Percentiles rank a stretch among this genome's conserved stretches.
Evolutionary conservation across 2,888 invertebrate species (phyloP).

Genomic region (Campoplex capitator): DNA sequence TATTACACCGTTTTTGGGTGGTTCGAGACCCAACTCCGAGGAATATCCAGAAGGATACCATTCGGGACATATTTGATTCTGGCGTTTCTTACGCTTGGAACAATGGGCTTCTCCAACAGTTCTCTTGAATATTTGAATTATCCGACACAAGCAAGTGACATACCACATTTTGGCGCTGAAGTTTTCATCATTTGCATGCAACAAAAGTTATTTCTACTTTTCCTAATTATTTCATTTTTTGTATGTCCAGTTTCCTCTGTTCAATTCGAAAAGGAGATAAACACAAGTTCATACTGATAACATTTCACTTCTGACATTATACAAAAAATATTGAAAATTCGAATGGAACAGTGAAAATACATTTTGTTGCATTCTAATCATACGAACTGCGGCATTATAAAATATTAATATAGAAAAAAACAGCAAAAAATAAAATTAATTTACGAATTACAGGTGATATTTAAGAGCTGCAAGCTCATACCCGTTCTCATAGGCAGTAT

Average conservation of each 20-base stretch:
- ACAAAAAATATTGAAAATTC: background rate
- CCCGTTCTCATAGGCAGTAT: slow-evolving; percentile 98
- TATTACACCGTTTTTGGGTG: slow-evolving; percentile 93
- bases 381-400: background rate
- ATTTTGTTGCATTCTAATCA: slow-evolving; percentile 1
- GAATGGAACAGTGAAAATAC: background rate
- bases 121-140: slow-evolving; percentile 98
- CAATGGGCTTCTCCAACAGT: slow-evolving; percentile 98
- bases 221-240: background rate
- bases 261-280: background rate
- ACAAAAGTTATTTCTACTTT: background rate
- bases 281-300: background rate
- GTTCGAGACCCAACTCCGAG: slow-evolving; percentile 89
- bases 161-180: background rate
- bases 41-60: slow-evolving; percentile 91
- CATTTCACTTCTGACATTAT: background rate
- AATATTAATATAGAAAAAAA: background rate
- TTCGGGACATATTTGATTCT: slow-evolving; percentile 91
- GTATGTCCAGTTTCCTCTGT: background rate
- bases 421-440: background rate
- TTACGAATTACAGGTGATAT: slow-evolving; percentile 88
- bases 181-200: background rate
- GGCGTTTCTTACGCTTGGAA: slow-evolving; percentile 95
- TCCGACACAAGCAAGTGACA: slow-evolving; percentile 90
- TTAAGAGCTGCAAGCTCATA: slow-evolving; percentile 98